Base-by-base conservation (phyloP, 2,113 vertebrate species). In the Xiphophorus maculatus region DNA sequence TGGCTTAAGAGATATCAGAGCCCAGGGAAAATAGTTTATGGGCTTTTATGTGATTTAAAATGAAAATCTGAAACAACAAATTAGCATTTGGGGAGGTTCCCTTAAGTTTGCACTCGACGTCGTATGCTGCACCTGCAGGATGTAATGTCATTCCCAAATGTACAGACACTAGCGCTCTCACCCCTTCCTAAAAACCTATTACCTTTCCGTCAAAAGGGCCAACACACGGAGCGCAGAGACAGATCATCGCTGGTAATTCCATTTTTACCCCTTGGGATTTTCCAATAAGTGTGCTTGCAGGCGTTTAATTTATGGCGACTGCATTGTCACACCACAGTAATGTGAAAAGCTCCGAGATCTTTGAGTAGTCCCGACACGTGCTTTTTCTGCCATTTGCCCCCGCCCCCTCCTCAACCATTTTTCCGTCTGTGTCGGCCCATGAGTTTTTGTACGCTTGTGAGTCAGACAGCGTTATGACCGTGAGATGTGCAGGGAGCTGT, bases 221-320 rank as follows among this genome's bases (percentile, higher is more conserved):
- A 73, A 61, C 82, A 86, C 90, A 79, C 88, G 58, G 76, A 67
- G 86, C 82, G 61, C 69, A 35, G 74, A 84, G 89, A 91, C 89
- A 84, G 83, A 94, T 92, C 90, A 91, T 88, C 86, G 86, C 87
- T 73, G 67, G 90, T 93, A 92, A 94, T 94, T 94, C 88, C 89
- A 91, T 94, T 92, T 37, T 93, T 90, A 89, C 85, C 91, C 90
- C 89, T 91, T 61, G 29, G 88, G 92, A 92, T 92, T 93, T 93
- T 84, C 88, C 92, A 92, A 91, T 93, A 89, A 90, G 86, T 75
- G 80, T 76, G 85, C 91, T 90, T 69, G 70, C 89, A 80, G 84
- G 84, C 79, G 82, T 92, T 92, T 93, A 90, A 93, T 95, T 92
- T 92, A 93, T 88, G 87, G 87, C 82, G 72, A 58, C 74, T 80